Conservation (phyloP, 2,797 vertebrate species). For the Pampus argenteus region DNA sequence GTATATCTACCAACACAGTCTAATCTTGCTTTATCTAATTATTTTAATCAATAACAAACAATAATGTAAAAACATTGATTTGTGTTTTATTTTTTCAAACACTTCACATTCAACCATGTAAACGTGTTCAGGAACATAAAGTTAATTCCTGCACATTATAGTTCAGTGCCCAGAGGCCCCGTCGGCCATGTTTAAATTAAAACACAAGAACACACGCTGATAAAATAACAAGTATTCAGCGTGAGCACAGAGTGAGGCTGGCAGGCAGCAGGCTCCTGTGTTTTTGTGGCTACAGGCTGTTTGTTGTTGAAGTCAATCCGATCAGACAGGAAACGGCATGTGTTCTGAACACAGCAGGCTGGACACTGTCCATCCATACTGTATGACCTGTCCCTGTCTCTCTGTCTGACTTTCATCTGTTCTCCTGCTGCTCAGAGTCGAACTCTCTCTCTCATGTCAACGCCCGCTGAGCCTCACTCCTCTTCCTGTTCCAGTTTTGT, state of each 20-base stretch:
- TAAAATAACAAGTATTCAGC: constrained; percentile 12
- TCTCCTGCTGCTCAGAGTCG: constrained; percentile 28
- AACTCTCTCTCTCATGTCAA: constrained; percentile 2
- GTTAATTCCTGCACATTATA: neutral
- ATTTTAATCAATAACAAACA: no score
- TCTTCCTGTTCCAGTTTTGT: constrained; percentile 10
- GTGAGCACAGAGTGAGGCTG: constrained; percentile 5
- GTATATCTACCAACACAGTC: no score
- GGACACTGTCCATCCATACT: constrained; percentile 17
- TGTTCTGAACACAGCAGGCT: constrained; percentile 34
- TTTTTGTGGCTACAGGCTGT: constrained; percentile 40
- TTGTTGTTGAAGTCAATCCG: constrained; percentile 39
- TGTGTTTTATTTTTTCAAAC: no score
- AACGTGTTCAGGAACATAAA: constrained; percentile 14
- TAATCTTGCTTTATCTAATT: no score
- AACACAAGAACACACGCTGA: neutral
- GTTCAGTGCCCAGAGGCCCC: constrained; percentile 22
- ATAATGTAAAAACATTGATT: no score
- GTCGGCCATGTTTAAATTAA: constrained; percentile 18
- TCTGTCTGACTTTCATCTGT: constrained; percentile 41
- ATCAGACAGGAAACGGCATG: constrained; percentile 44
- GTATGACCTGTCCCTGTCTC: constrained; percentile 4
- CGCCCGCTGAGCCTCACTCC: constrained; percentile 21
- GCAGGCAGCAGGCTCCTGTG: constrained; percentile 8
- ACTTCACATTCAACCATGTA: constrained; percentile 11